Conservation (phyloP, 1,140 invertebrate genomes). For the Danaus plexippus region DNA sequence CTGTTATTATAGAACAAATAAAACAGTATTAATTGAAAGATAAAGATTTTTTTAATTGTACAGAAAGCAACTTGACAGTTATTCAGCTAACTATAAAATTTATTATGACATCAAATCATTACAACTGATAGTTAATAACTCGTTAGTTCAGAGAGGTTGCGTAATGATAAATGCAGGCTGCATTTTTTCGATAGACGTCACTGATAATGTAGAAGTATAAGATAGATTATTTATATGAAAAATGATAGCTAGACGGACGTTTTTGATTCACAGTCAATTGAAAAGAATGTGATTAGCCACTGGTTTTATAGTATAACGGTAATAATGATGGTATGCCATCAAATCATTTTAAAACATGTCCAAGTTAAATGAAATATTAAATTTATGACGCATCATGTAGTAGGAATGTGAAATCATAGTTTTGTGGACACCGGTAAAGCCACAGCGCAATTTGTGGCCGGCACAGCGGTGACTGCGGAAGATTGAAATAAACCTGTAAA, state of each 20-base stretch:
- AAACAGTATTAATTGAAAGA: no score
- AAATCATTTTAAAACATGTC: neutral
- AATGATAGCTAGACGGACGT: constrained; percentile 2
- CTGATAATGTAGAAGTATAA: constrained; percentile 21
- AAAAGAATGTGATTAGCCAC: neutral
- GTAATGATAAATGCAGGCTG: constrained; percentile 34
- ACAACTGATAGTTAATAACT: constrained; percentile 38
- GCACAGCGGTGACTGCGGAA: constrained; percentile 35
- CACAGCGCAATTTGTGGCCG: constrained; percentile 55
- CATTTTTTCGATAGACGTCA: constrained; percentile 30
- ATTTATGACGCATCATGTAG: constrained; percentile 3
- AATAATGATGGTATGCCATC: neutral
- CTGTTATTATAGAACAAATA: no score
- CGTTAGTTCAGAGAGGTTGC: constrained; percentile 33
- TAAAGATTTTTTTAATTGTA: constrained; percentile 1
- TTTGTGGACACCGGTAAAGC: constrained; percentile 45
- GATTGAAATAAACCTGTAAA: constrained; percentile 61
- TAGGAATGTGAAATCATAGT: constrained; percentile 9
- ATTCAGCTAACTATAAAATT: constrained; percentile 35
- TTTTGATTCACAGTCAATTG: constrained; percentile 6
- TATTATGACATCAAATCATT: constrained; percentile 38
- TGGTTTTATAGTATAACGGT: neutral
- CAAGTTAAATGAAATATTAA: neutral
- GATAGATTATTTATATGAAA: constrained; percentile 11
- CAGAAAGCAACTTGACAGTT: constrained; percentile 30